Conservation (phyloP, 2,888 invertebrate genomes). For the Drosophila paramelanica region DNA sequence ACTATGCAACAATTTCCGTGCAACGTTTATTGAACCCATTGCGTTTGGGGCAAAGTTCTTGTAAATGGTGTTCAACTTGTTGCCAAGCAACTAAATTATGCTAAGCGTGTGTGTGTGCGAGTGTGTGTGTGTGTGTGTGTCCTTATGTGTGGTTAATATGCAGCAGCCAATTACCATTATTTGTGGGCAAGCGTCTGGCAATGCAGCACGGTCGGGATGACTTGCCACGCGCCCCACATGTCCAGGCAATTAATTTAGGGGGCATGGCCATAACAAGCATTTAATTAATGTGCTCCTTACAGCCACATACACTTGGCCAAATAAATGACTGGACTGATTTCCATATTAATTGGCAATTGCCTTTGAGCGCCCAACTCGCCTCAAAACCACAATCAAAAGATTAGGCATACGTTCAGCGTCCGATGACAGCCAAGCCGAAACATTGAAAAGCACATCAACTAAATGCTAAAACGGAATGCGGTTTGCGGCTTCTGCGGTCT, state of each 20-base stretch:
- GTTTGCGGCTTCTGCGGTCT: conserved; percentile 24
- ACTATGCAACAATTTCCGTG: conserved; percentile 32
- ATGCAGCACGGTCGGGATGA: conserved; percentile 1
- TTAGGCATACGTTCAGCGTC: conserved; percentile 39
- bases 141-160: conserved; percentile 19
- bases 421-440: conserved; percentile 8
- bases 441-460: neutral
- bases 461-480: conserved; percentile 10
- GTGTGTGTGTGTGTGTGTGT: neutral
- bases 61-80: conserved; percentile 21
- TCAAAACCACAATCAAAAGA: conserved; percentile 5
- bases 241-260: conserved; percentile 54
- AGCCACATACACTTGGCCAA: conserved; percentile 16
- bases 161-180: conserved; percentile 51
- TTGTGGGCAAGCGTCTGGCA: conserved; percentile 18
- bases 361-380: conserved; percentile 12
- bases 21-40: neutral
- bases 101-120: neutral
- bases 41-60: neutral
- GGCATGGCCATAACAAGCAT: conserved; percentile 56
- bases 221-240: conserved; percentile 37
- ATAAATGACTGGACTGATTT: conserved; percentile 57
- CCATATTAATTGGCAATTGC: conserved; percentile 77
- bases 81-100: conserved; percentile 28
- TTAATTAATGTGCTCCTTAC: conserved; percentile 48